These are phyloP conservation scores for Karalla daura DNA, from an alignment of 2,797 vertebrate species.

Conservation along the genomic window DNA sequence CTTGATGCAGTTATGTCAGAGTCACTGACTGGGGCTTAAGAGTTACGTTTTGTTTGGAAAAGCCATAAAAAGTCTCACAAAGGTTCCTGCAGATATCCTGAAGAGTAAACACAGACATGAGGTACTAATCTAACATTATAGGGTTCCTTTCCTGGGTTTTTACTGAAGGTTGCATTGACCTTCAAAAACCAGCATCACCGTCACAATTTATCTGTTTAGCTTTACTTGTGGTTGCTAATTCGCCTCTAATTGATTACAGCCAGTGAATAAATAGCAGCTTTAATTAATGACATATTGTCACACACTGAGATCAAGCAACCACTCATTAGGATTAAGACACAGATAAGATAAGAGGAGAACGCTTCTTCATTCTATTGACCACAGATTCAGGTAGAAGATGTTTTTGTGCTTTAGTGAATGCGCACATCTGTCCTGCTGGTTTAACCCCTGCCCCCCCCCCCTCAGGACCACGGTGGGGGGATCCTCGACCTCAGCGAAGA, in stretches of 20 bases:
- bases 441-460: not conserved
- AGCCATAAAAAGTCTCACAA: not conserved
- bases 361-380: slow-evolving; percentile 27
- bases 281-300: slow-evolving; percentile 42
- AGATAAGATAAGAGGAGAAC: slow-evolving; percentile 60
- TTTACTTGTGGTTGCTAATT: slow-evolving; percentile 18
- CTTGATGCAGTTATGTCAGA: too few species aligned
- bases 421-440: not conserved
- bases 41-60: too few species aligned
- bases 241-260: slow-evolving; percentile 36
- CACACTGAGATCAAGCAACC: slow-evolving; percentile 21
- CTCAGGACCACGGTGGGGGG: slow-evolving; percentile 89
- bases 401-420: not conserved
- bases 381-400: slow-evolving; percentile 12
- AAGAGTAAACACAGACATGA: not conserved
- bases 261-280: slow-evolving; percentile 39
- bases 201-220: not conserved
- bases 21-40: too few species aligned
- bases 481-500: slow-evolving; percentile 93
- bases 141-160: too few species aligned
- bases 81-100: not conserved
- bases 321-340: slow-evolving; percentile 37
- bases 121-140: not conserved
- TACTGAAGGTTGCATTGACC: not conserved
- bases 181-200: slow-evolving; percentile 4